These are phyloP conservation scores for Phenganax marumi DNA, from an alignment of 92 coral and sea anemone species.

Conservation along the genomic window DNA sequence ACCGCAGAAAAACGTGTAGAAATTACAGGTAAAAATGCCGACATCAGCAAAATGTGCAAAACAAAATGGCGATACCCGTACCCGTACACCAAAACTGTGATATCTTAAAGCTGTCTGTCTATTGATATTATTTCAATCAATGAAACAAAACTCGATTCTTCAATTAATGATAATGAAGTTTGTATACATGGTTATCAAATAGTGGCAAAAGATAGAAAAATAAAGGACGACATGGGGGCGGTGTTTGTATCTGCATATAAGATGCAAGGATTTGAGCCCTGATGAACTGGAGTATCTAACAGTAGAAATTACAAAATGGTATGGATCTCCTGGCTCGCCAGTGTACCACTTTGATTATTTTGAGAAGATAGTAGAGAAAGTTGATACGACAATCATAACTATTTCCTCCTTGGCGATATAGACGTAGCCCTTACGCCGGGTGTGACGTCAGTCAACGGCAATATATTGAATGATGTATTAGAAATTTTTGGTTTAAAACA, in stretches of 20 bases:
- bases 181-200: no score
- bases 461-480: no score
- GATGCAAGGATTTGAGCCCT: conserved; percentile 30
- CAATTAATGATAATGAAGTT: conserved; percentile 57
- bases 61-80: no score
- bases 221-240: no score
- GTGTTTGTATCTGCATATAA: no score
- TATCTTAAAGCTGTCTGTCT: no score
- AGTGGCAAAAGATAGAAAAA: no score
- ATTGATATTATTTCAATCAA: conserved; percentile 57
- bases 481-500: background rate
- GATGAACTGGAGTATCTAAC: conserved; percentile 39
- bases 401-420: background rate
- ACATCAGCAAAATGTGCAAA: no score
- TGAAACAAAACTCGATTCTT: conserved; percentile 61
- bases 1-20: no score
- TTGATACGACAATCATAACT: background rate
- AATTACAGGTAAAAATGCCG: no score
- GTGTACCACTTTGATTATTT: conserved; percentile 40
- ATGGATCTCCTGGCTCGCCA: conserved; percentile 48
- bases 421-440: background rate
- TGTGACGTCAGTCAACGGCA: background rate
- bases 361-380: background rate
- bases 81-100: no score
- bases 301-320: conserved; percentile 39